These are phyloP conservation scores for Tetramorium alpestre DNA, from an alignment of 1,140 invertebrate species.

Conservation along the genomic window DNA sequence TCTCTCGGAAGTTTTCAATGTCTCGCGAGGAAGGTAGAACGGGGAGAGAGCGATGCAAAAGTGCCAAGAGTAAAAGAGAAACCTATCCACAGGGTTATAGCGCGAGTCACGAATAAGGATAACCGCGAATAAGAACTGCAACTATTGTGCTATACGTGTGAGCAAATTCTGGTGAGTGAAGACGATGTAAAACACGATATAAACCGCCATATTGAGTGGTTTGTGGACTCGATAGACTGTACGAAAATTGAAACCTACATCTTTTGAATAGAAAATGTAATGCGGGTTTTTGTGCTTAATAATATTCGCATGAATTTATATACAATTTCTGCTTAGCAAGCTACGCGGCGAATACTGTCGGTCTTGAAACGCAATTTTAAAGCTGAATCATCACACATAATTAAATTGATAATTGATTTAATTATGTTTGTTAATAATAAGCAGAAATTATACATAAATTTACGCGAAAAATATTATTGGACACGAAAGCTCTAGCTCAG, in stretches of 20 bases:
- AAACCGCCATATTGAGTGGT: neutral
- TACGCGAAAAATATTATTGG: too few species aligned
- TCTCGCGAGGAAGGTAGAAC: neutral
- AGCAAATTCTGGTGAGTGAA: slow-evolving; percentile 17
- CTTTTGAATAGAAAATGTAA: neutral
- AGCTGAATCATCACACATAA: too few species aligned
- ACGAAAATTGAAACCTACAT: slow-evolving; percentile 8
- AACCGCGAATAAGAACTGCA: neutral
- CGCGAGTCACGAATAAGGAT: slow-evolving; percentile 21
- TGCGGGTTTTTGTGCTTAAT: too few species aligned
- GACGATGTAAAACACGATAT: neutral
- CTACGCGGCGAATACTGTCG: too few species aligned
- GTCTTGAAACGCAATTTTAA: too few species aligned
- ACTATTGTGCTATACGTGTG: neutral
- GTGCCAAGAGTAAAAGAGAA: neutral
- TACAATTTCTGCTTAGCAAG: too few species aligned
- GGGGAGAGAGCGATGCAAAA: neutral
- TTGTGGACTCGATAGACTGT: neutral
- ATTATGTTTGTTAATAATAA: too few species aligned
- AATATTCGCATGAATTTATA: too few species aligned
- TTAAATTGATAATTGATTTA: too few species aligned
- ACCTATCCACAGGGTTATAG: neutral
- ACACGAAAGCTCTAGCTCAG: too few species aligned
- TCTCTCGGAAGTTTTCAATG: neutral
- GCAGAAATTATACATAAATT: too few species aligned